Evolutionary conservation across 2,797 vertebrate genomes (phyloP), one percentile per base, ranked within the genome.

Genomic region (Helicolenus hilgendorfi): DNA sequence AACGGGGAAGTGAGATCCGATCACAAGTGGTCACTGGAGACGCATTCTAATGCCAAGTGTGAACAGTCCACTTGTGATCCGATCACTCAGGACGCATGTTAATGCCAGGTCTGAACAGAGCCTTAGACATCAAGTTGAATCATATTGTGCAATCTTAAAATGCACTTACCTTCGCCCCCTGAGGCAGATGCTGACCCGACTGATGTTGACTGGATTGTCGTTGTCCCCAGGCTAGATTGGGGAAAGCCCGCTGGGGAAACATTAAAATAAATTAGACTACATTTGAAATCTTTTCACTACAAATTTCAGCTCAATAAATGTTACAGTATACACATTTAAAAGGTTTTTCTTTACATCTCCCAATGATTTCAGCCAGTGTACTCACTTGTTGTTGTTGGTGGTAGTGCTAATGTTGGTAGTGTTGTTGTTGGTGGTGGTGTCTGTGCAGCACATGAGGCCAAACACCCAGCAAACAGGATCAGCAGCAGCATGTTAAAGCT

Each of bases 401-500:
- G 38, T 41, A 13, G 11, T 38, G 11, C 3, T 35, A 11, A 11
- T 35, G 35, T 11, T 35, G 35, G 11, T 36, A 11, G 35, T 36
- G 3, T 11, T 38, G 13, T 14, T 38, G 36, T 14, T 38, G 38
- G 5, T 41, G 38, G 11, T 41, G 38, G 14, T 33, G 14, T 41
- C 55, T 94, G 83, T 62, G 89, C 83, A 1, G 77, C 24, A 63
- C 81, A 85, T 2, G 76, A 80, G 36, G 83, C 55, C 75, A 96
- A 59, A 83, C 70, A 93, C n/a, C 74, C 90, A 38, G 87, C 41
- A 3, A 94, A 59, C 27, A 96, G 27, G 26, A 95, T 22, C 38
- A 95, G 65, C 62, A 81, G 77, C 77, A 94, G 36, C 95, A 97
- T 97, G 67, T 84, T 90, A 70, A 72, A 49, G 35, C 10, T 67